Evolutionary conservation across 1,140 invertebrate species (phyloP).

Genomic region (Heliconius nattereri): DNA sequence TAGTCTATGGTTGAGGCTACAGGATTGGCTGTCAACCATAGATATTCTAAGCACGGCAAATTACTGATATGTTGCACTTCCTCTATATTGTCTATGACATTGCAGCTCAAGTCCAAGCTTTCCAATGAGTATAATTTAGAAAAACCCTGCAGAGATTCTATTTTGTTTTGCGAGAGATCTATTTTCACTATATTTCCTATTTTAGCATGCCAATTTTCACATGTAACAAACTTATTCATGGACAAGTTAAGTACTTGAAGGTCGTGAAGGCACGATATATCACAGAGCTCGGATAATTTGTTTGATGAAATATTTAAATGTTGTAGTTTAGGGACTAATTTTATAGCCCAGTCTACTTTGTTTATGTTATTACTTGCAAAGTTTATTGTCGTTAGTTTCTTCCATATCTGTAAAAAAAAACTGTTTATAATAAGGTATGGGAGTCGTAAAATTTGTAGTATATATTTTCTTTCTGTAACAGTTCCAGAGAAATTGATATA

Average conservation of each 20-base stretch:
- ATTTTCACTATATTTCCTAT: conserved; percentile 94
- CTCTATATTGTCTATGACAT: conserved; percentile 89
- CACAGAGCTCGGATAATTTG: conserved; percentile 87
- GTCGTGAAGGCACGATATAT: conserved; percentile 89
- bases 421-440: neutral
- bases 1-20: conserved; percentile 93
- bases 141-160: conserved; percentile 89
- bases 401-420: conserved; percentile 83
- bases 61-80: conserved; percentile 90
- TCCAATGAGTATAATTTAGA: conserved; percentile 92
- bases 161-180: conserved; percentile 93
- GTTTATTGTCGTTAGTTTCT: conserved; percentile 85
- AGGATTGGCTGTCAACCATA: conserved; percentile 93
- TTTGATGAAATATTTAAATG: conserved; percentile 89
- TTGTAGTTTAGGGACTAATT: conserved; percentile 89
- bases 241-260: conserved; percentile 89
- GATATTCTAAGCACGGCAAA: conserved; percentile 92
- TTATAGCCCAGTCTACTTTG: conserved; percentile 90
- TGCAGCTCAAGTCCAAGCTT: conserved; percentile 92
- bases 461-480: too few relatives aligned
- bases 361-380: conserved; percentile 90
- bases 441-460: too few relatives aligned
- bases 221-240: conserved; percentile 86
- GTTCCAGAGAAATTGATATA: too few relatives aligned
- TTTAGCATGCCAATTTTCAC: conserved; percentile 90